Evolutionary conservation across 1,140 invertebrate genomes (phyloP).

Genomic region (Drosophila elegans): DNA sequence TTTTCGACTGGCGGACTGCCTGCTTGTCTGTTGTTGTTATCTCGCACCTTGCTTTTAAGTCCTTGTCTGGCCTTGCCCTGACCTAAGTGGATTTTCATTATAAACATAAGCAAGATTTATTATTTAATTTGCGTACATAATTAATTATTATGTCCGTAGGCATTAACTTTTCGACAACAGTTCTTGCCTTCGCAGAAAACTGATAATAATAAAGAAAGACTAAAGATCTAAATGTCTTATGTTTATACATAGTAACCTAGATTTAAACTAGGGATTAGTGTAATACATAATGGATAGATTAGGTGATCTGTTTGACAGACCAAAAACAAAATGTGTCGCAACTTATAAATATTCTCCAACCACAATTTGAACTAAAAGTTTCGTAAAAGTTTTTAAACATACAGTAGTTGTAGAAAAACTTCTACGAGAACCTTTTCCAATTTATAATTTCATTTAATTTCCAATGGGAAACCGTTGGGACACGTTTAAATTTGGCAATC

Average conservation of each 20-base stretch:
- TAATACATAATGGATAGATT: too few species aligned
- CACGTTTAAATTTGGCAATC: not conserved
- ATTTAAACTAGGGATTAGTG: too few species aligned
- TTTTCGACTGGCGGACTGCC: slow-evolving; percentile 17
- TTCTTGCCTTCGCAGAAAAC: not conserved
- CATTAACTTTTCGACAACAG: slow-evolving; percentile 36
- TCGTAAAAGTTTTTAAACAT: too few species aligned
- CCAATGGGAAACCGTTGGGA: not conserved
- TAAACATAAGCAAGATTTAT: slow-evolving; percentile 62
- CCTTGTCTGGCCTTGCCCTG: slow-evolving; percentile 9
- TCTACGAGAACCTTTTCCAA: too few species aligned
- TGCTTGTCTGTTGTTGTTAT: slow-evolving; percentile 40
- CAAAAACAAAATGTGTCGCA: too few species aligned
- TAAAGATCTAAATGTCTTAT: not conserved
- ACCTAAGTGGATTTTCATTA: slow-evolving; percentile 67
- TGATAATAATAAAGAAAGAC: not conserved
- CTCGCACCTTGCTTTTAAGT: slow-evolving; percentile 11
- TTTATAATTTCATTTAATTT: not conserved
- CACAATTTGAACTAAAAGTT: too few species aligned
- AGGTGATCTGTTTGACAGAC: too few species aligned
- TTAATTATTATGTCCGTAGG: slow-evolving; percentile 1
- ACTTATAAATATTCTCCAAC: too few species aligned
- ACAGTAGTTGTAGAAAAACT: too few species aligned
- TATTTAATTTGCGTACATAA: slow-evolving; percentile 55
- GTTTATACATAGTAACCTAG: not conserved